Conservation (phyloP, 2,888 invertebrate genomes). For the Molanna angustata region DNA sequence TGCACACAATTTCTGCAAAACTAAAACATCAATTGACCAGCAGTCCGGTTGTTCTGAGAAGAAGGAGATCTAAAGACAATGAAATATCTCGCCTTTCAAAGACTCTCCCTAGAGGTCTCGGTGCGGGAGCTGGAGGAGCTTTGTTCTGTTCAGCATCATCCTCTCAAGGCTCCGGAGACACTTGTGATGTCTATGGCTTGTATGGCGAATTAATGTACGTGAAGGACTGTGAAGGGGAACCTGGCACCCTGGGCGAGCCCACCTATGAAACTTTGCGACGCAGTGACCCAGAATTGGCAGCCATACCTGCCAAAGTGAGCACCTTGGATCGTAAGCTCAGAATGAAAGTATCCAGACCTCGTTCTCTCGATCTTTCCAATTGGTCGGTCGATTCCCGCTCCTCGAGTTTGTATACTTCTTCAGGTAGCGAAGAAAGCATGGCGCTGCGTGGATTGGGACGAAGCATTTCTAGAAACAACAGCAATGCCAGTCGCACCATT, state of each 20-base stretch:
- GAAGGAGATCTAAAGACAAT: slow-evolving; percentile 58
- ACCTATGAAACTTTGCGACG: slow-evolving; percentile 74
- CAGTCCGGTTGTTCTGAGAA: slow-evolving; percentile 61
- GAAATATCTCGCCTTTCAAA: slow-evolving; percentile 68
- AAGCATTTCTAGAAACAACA: slow-evolving; percentile 72
- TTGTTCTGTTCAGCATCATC: slow-evolving; percentile 44
- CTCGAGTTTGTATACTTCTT: slow-evolving; percentile 77
- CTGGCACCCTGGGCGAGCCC: slow-evolving; percentile 66
- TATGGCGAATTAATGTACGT: slow-evolving; percentile 89
- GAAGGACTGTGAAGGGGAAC: slow-evolving; percentile 81
- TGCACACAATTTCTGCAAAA: slow-evolving; percentile 53
- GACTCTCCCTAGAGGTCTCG: slow-evolving; percentile 73
- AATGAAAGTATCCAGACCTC: slow-evolving; percentile 78
- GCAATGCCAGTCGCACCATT: slow-evolving; percentile 67
- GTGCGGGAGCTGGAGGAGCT: slow-evolving; percentile 51
- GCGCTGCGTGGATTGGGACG: slow-evolving; percentile 58
- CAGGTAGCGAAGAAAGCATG: slow-evolving; percentile 84
- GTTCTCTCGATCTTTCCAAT: slow-evolving; percentile 79
- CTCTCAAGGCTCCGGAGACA: slow-evolving; percentile 60
- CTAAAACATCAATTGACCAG: slow-evolving; percentile 59
- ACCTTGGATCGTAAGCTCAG: slow-evolving; percentile 76
- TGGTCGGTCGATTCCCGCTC: slow-evolving; percentile 87
- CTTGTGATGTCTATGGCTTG: slow-evolving; percentile 84
- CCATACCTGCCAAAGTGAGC: slow-evolving; percentile 78
- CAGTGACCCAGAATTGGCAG: slow-evolving; percentile 81